Conservation (phyloP, 2,113 vertebrate genomes). For the Albula glossodonta region DNA sequence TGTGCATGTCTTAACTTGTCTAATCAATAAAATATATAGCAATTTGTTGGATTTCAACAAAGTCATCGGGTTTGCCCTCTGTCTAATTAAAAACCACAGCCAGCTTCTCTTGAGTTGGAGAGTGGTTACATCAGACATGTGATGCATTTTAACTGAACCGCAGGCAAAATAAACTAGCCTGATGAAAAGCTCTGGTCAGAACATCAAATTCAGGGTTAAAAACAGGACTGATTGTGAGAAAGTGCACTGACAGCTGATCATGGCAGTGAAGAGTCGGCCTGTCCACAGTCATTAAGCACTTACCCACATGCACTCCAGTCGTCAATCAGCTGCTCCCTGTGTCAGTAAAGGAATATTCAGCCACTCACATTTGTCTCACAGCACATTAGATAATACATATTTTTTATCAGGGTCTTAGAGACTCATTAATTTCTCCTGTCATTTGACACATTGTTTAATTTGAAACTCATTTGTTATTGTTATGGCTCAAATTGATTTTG, state of each 20-base stretch:
- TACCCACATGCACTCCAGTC: too few species aligned
- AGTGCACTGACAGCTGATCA: not conserved
- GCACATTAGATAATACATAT: not conserved
- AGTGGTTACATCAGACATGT: not conserved
- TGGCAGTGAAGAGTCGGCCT: too few species aligned
- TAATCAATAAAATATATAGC: not conserved
- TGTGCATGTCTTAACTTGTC: not conserved
- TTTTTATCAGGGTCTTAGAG: not conserved
- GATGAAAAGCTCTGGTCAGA: not conserved
- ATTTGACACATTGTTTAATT: constrained; percentile 23
- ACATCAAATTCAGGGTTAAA: not conserved
- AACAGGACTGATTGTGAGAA: not conserved
- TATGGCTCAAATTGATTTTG: constrained; percentile 30
- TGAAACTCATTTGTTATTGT: constrained; percentile 30
- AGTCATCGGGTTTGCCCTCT: not conserved
- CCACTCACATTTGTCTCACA: too few species aligned
- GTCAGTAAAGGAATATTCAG: too few species aligned
- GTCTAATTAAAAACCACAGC: not conserved
- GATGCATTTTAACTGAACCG: not conserved
- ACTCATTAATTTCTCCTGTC: constrained; percentile 24
- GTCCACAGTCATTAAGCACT: too few species aligned
- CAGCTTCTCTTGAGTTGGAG: not conserved
- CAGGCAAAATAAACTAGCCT: not conserved
- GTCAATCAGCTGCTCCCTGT: too few species aligned
- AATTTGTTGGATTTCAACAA: not conserved